Base-by-base conservation (phyloP, 1,140 invertebrate species). In the Drosophila nikananu region DNA sequence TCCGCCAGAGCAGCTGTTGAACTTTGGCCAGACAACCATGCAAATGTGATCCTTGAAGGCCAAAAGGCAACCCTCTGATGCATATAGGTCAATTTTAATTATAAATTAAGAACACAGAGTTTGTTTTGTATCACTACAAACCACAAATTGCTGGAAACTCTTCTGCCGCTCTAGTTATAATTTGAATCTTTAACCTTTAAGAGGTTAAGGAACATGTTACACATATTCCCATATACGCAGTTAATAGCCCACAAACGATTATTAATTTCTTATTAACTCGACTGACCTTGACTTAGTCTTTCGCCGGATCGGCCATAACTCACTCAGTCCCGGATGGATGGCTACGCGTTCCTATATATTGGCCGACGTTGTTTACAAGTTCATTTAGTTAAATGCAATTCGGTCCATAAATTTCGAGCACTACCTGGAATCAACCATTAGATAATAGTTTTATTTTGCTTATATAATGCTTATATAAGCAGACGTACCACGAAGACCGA, bases 361-460 rank as follows among this genome's bases (percentile, higher is more conserved):
- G 37, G 15, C 30, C 17, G 17, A 10, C 17, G 13, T 44, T 73
- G 67, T 73, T 73, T 73, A 73, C 70, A 35, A 25, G 19, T 44
- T 35, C 46, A 70, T 70, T 70, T 70, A 73, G 44, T 73, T 59
- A 59, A 73, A 60, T 73, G 67, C 71, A 73, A 73, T 73, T 59
- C 23, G 64, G 30, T 10, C 49, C 17, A 35, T 70, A 71, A 72
- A 72, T 72, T 51, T 30, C 13, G 19, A 30, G 23, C 52, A 42
- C 37, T 75, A 75, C 70, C 51, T 19, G 70, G 71, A 75, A 75
- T 48, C 41, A 71, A 35, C 59, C 64, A 48, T 66, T 62, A 64
- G 67, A 86, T 63, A 86, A 81, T 77, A 84, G 76, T 81, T 84
- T 77, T 77, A 81, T 81, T 78, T 70, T 77, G 71, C 78, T 77